Evolutionary conservation across 1,140 invertebrate genomes (phyloP), one percentile per base, ranked within the genome.

Genomic region (Drosophila kurseongensis): DNA sequence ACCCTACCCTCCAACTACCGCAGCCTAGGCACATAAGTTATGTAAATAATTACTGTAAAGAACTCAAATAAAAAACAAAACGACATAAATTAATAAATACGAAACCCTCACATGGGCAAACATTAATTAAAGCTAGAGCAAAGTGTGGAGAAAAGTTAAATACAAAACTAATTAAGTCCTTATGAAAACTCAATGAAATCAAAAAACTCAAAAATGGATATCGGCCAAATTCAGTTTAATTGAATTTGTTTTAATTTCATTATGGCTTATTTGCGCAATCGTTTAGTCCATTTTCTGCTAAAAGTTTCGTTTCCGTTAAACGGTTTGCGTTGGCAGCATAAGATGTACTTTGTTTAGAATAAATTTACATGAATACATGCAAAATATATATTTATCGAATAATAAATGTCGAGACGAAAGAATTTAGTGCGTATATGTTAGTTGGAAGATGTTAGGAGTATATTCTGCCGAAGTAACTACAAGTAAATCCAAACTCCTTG

Each of bases 41-140:
- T 89, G 84, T 89, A 89, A 89, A 89, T 89, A 89, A 84, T 80
- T 84, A 68, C 73, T 89, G 84, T 89, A 89, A 89, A 88, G 65
- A 52, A 68, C 40, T 47, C 16, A 36, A 52, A 6, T 4, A 65
- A 66, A 62, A 57, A 52, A 45, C 38, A 29, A 51, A 23, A 29
- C 13, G 51, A 42, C 66, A 52, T 51, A 69, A 62, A 54, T 72
- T 60, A 66, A 80, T 77, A 77, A 58, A 76, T 41, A 65, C 41
- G 47, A 82, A 55, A 72, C 61, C 62, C 62, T 65, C 51, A 58
- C 47, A 77, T 59, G 74, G 69, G 78, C 60, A 83, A 89, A 80
- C 48, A 84, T 83, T 89, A 83, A 88, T 80, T 89, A 89, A 71
- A 69, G 58, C 67, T 75, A 76, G 44, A 61, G 27, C 27, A 36